Evolutionary conservation across 1,140 invertebrate species (phyloP).

Genomic region (Globodera rostochiensis): DNA sequence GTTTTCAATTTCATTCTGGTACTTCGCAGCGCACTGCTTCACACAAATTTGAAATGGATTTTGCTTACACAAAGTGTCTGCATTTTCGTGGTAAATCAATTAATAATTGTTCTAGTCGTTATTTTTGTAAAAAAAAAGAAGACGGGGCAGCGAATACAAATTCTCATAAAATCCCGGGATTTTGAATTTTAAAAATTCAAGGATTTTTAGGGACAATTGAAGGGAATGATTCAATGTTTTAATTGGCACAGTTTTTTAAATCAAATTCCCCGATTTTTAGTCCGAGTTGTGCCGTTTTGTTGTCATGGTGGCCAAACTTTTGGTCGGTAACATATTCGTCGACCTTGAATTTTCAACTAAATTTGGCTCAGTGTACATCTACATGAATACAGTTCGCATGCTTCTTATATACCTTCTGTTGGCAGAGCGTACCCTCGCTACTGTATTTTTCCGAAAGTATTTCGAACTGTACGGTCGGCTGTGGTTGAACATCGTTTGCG

Average conservation of each 20-base stretch:
- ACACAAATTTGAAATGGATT: conserved; percentile 22
- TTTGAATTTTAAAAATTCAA: too few species aligned
- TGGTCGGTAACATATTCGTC: not conserved
- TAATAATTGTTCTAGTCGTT: too few species aligned
- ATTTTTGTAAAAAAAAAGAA: too few species aligned
- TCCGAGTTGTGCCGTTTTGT: not conserved
- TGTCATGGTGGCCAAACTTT: not conserved
- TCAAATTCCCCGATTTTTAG: not conserved
- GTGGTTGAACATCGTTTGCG: not conserved
- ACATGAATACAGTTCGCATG: not conserved
- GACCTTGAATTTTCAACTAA: not conserved
- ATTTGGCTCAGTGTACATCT: not conserved
- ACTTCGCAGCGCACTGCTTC: not conserved
- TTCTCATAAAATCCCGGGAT: too few species aligned
- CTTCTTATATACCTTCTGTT: not conserved
- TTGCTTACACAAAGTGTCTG: conserved; percentile 17
- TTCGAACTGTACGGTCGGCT: not conserved
- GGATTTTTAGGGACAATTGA: too few species aligned
- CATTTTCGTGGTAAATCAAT: not conserved
- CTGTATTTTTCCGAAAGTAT: not conserved
- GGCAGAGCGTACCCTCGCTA: not conserved
- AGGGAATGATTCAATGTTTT: too few species aligned
- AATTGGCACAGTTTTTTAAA: too few species aligned
- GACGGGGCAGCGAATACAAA: too few species aligned
- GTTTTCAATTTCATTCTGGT: conserved; percentile 11